Percentiles rank a stretch among this genome's conserved stretches.
phyloP scores from a whole-genome alignment of 2,797 vertebrate genomes.

The Lagorchestes hirsutus region DNA sequence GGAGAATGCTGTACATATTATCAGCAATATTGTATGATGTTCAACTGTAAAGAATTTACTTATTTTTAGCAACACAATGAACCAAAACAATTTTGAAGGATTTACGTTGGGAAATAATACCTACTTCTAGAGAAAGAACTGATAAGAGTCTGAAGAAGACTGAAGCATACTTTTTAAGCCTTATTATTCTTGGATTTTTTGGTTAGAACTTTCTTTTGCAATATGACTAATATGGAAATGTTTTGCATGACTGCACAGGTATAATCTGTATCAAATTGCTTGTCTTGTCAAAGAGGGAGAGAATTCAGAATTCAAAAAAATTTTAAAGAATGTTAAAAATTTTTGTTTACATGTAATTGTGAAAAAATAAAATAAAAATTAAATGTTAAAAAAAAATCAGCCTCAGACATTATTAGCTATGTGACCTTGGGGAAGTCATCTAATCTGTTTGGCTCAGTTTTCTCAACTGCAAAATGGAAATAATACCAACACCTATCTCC shows the following conservation, averaged over 20 bases:
- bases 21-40: background rate
- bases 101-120: background rate
- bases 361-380: background rate
- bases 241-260: background rate
- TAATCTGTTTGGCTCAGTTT: background rate
- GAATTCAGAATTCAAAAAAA: background rate
- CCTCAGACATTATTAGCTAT: background rate
- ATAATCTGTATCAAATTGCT: background rate
- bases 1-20: background rate
- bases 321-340: background rate
- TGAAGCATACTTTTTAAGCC: background rate
- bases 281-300: background rate
- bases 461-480: background rate
- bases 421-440: background rate
- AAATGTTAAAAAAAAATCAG: background rate
- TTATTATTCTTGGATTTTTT: background rate
- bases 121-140: background rate
- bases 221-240: background rate
- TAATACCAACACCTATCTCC: background rate
- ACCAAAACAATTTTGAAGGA: background rate
- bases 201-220: background rate
- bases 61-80: background rate
- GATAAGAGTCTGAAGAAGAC: background rate
- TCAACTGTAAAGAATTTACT: background rate
- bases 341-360: background rate